Evolutionary conservation across 2,888 invertebrate species (phyloP), one percentile per base, ranked within the genome.

Genomic region (Campoplex capitator): DNA sequence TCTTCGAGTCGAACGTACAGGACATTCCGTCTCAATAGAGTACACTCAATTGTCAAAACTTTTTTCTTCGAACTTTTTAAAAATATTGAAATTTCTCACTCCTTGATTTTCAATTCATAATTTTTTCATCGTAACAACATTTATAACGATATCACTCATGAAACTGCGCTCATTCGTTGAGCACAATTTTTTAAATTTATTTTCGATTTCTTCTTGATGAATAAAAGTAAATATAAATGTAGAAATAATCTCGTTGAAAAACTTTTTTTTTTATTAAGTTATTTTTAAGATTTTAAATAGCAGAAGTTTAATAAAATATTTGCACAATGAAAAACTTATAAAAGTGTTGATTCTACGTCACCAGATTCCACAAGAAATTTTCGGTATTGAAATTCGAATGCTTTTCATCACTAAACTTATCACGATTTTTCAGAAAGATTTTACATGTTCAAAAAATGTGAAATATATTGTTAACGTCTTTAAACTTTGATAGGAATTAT

Each of bases 1-100:
- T 82, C 81, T 42, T 75, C 42, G 48, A 1, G 54, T 51, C 35
- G 8, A n/a, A 11, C n/a, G 9, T 77, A 77, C n/a, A 35, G 32
- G 77, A 18, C 54, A n/a, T 68, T 80, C 38, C n/a, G 68, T 68
- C 58, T 13, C 18, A 54, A 13, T 54, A 18, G 0, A 35, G 18
- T 51, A 51, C n/a, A 51, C 51, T 51, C 51, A 6, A 51, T 18
- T 51, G 51, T 51, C 18, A 16, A 4, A 4, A 18, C 7, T 51
- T 51, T 51, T 76, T 13, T 68, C 18, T 81, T 70, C 11, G 11
- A 28, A 18, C 18, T 32, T 18, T 7, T 45, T 23, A 11, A 16
- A 62, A 32, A 62, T 62, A 32, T 62, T 16, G 16, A 62, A 6
- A 16, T 13, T 3, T 32, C 6, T 62, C 6, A 32, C 13, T 32